Percentiles rank a stretch among this genome's conserved stretches.
phyloP scores from a whole-genome alignment of 2,888 invertebrate species.

The Bugula neritina region DNA sequence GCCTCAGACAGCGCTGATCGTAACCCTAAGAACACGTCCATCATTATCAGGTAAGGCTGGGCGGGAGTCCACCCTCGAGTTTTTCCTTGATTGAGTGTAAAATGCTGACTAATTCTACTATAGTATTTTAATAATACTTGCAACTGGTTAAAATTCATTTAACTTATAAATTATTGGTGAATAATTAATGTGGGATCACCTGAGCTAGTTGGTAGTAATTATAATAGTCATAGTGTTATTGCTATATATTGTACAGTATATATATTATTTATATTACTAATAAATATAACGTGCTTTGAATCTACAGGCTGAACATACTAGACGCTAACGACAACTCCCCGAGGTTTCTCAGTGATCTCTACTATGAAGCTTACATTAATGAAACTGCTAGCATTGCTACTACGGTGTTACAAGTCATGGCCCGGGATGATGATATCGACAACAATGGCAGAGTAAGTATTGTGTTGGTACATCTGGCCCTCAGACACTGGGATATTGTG shows the following conservation, averaged over 20 bases:
- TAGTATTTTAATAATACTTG: too few relatives aligned
- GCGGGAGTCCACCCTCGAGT: conserved; percentile 28
- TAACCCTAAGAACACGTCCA: conserved; percentile 35
- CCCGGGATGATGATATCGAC: conserved; percentile 60
- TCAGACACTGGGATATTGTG: too few relatives aligned
- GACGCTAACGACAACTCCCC: conserved; percentile 48
- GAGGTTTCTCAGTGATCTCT: conserved; percentile 58
- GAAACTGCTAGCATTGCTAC: conserved; percentile 79
- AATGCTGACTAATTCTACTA: too few relatives aligned
- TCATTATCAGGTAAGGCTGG: conserved; percentile 30
- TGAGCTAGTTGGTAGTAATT: too few relatives aligned
- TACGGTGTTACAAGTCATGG: conserved; percentile 75
- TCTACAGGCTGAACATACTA: conserved; percentile 35
- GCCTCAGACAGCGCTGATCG: conserved; percentile 34
- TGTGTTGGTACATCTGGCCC: too few relatives aligned
- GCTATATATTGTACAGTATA: too few relatives aligned
- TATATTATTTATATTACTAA: too few relatives aligned
- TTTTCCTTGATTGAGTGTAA: background rate
- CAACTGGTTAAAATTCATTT: too few relatives aligned
- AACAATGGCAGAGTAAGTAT: conserved; percentile 63
- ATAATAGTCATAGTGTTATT: too few relatives aligned
- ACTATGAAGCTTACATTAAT: conserved; percentile 61
- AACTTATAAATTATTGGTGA: too few relatives aligned
- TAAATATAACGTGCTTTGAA: too few relatives aligned
- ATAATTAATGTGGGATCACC: too few relatives aligned